Percentiles rank a stretch among this genome's conserved stretches.
Evolutionary conservation across 2,113 vertebrate genomes (phyloP).

Genomic region (Struthidea cinerea): DNA sequence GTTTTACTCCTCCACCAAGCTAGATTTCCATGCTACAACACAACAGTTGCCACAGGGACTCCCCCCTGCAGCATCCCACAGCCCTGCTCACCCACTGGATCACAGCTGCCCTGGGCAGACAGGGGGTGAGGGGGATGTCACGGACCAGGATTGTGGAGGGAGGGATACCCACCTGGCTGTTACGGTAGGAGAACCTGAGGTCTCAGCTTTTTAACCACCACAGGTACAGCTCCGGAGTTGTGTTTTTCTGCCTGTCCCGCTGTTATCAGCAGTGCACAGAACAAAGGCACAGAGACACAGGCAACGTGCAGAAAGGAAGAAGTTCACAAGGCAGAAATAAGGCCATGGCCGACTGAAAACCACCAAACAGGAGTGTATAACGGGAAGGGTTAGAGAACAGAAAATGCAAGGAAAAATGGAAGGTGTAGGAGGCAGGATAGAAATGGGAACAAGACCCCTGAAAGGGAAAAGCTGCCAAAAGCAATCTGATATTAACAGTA

Average conservation of each 20-base stretch:
- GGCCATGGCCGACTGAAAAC: background rate
- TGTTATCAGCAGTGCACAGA: background rate
- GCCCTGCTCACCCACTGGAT: background rate
- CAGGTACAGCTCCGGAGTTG: background rate
- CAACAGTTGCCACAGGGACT: background rate
- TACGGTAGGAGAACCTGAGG: fast-evolving
- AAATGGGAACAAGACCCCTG: background rate
- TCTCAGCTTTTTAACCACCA: background rate
- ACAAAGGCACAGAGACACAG: background rate
- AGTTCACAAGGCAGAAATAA: background rate
- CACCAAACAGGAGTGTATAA: background rate
- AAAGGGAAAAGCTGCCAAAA: background rate
- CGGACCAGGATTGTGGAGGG: background rate
- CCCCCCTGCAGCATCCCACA: background rate
- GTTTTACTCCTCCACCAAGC: background rate
- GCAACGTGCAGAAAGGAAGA: background rate
- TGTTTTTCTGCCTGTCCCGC: background rate
- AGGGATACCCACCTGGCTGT: background rate
- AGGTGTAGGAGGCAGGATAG: background rate
- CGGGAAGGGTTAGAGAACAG: background rate
- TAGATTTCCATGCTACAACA: background rate
- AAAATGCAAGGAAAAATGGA: background rate
- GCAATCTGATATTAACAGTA: background rate
- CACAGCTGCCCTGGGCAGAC: background rate
- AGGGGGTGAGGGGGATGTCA: background rate